Evolutionary conservation across 2,888 invertebrate species (phyloP).

Genomic region (Tipula lateralis): DNA sequence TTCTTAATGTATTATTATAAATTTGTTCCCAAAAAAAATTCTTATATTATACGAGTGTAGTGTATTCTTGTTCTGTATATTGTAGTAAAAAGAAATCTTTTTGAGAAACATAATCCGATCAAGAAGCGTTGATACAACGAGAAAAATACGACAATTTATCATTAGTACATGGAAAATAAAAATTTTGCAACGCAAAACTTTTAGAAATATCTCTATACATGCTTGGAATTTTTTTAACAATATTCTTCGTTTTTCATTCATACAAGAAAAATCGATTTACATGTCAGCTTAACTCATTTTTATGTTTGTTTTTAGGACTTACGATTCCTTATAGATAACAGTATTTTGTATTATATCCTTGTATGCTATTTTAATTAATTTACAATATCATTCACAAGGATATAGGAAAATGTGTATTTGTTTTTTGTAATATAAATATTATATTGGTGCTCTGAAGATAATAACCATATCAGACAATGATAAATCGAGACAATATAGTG

Average conservation of each 20-base stretch:
- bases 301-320: not conserved
- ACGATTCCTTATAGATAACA: not conserved
- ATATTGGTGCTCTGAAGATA: not conserved
- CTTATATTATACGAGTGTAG: not conserved
- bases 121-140: not conserved
- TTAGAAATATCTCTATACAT: not conserved
- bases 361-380: conserved; percentile 19
- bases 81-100: not conserved
- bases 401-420: not conserved
- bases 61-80: too few species aligned
- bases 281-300: not conserved
- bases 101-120: not conserved
- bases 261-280: not conserved
- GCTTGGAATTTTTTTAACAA: not conserved
- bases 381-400: not conserved
- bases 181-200: not conserved
- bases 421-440: not conserved
- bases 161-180: not conserved
- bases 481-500: not conserved
- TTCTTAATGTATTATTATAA: not conserved
- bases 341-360: not conserved
- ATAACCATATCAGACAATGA: not conserved
- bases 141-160: not conserved
- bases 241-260: not conserved
- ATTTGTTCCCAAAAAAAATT: not conserved